Evolutionary conservation across 35 echinoderm and acorn worm genomes (phyloP).

Genomic region (Patiria miniata): DNA sequence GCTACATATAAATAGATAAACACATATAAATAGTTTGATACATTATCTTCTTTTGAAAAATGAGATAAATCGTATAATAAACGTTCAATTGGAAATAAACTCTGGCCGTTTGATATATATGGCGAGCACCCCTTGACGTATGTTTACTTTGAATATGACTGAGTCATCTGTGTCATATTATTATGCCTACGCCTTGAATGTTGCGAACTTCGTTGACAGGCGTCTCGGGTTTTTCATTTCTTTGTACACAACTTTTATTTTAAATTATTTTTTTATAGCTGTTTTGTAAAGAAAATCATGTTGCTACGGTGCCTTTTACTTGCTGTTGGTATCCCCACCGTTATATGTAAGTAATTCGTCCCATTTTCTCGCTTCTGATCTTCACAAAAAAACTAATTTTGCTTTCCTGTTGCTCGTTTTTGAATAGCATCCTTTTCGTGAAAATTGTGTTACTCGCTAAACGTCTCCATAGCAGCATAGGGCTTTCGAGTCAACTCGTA

Average conservation of each 20-base stretch:
- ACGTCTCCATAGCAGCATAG: too few species aligned
- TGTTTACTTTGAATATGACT: neutral
- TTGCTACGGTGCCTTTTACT: constrained; percentile 17
- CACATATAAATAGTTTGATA: too few species aligned
- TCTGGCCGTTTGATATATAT: neutral
- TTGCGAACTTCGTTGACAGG: neutral
- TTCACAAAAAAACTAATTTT: neutral
- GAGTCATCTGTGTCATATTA: neutral
- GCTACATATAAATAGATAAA: too few species aligned
- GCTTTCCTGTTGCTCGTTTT: neutral
- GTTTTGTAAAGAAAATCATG: constrained; percentile 24
- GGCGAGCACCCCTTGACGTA: constrained; percentile 17
- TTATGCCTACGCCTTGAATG: constrained; percentile 20
- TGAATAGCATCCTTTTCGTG: constrained; percentile 1
- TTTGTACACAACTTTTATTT: constrained; percentile 22
- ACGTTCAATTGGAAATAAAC: too few species aligned
- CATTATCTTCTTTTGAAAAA: too few species aligned
- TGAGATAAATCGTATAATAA: too few species aligned
- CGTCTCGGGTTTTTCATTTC: neutral
- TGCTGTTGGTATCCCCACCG: neutral
- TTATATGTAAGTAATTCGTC: neutral
- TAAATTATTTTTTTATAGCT: constrained; percentile 5
- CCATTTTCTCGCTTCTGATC: neutral
- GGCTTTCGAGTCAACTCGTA: too few species aligned
- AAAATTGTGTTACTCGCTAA: neutral